Base-by-base conservation (phyloP, 2,797 vertebrate genomes). In the Poeciliopsis infans region DNA sequence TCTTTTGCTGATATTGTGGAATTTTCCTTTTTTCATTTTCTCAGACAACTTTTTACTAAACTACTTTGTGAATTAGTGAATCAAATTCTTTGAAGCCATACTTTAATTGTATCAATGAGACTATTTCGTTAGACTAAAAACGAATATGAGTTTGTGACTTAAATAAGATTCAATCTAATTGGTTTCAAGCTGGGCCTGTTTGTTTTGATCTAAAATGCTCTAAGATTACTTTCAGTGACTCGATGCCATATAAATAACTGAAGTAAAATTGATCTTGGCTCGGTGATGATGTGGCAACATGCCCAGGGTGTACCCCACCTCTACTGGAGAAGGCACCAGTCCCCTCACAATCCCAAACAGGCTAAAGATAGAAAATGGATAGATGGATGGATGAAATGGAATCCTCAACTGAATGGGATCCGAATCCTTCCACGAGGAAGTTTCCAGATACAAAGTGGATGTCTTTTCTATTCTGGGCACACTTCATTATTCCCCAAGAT, bases 401-500 rank as follows among this genome's bases (percentile, higher is more conserved):
- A 70, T 70, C 28, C 68, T 69, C 68, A 80, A 87, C 86, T 79
- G 87, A 86, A 88, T 28, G 47, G 75, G 72, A 87, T 78, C 79
- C 78, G 82, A 86, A 88, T 86, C 66, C 75, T 79, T 77, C 81
- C 47, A 77, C 74, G 83, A 72, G 83, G 80, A 81, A 74, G 47
- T 85, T 84, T 91, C 81, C 80, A 82, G 43, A 83, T 74, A 88
- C 84, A 85, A 86, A 83, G 53, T 78, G 28, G 76, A 87, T 72
- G 88, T 81, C 75, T 72, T 83, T 83, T 87, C 83, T 85, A 88
- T 88, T 90, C 85, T 85, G 57, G 89, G 88, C 87, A 88, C 77
- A 79, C 87, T 89, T 86, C 82, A 81, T 85, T 90, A 84, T 85
- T 86, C 73, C 85, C 79, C 83, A 72, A 87, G 86, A 91, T 89